Percentiles rank a stretch among this genome's conserved stretches.
Evolutionary conservation across 1,140 invertebrate genomes (phyloP).

Genomic region (Heliconius nattereri): DNA sequence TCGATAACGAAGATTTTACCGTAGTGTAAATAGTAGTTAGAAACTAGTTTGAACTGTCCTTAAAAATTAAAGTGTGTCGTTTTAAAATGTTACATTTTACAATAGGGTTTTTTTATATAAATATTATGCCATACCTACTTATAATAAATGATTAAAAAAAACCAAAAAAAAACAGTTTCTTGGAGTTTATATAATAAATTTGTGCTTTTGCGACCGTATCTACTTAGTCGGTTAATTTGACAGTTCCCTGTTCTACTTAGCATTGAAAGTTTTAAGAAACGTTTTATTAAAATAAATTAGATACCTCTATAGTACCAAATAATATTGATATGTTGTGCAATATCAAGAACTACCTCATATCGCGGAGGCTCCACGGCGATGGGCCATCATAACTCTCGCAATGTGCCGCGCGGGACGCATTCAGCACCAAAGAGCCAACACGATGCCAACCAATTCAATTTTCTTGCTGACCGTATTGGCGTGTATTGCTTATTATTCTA

Average conservation of each 20-base stretch:
- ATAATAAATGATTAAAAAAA: too few species aligned
- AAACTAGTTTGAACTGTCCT: too few species aligned
- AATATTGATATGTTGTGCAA: slow-evolving; percentile 3
- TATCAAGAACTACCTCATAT: slow-evolving; percentile 39
- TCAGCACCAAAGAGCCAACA: slow-evolving; percentile 66
- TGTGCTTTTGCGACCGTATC: too few species aligned
- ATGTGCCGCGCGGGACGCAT: slow-evolving; percentile 71
- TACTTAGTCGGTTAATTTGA: background rate
- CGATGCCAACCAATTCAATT: slow-evolving; percentile 67
- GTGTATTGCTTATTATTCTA: slow-evolving; percentile 49
- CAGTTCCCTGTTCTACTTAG: background rate
- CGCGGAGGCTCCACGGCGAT: slow-evolving; percentile 47
- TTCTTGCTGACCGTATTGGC: slow-evolving; percentile 67
- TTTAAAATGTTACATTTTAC: too few species aligned
- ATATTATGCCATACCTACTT: too few species aligned
- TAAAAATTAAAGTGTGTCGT: too few species aligned
- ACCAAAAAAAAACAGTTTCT: too few species aligned
- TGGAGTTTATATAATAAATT: too few species aligned
- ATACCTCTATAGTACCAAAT: slow-evolving; percentile 6
- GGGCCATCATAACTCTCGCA: slow-evolving; percentile 62
- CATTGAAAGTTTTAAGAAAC: background rate
- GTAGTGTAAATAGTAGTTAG: too few species aligned
- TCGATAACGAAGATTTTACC: too few species aligned
- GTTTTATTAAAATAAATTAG: background rate
- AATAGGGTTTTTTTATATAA: too few species aligned